These are phyloP conservation scores for Leptopterna dolabrata DNA, from an alignment of 2,888 invertebrate species.

Conservation along the genomic window DNA sequence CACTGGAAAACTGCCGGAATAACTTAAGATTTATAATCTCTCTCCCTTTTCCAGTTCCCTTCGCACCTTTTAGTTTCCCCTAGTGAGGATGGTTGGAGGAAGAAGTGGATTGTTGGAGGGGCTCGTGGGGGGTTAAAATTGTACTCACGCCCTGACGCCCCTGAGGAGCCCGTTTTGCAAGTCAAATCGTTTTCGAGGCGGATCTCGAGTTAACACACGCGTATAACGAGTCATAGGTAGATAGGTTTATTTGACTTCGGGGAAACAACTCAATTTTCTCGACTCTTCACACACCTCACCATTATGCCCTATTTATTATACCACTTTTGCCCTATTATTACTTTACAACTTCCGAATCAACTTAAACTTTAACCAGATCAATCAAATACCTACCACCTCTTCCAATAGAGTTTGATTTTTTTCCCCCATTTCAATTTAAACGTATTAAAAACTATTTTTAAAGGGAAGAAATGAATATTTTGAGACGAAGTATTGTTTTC, in stretches of 20 bases:
- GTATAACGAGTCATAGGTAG: background rate
- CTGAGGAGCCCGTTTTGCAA: constrained; percentile 43
- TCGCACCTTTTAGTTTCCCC: constrained; percentile 5
- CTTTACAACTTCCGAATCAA: too few species aligned
- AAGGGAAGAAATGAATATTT: too few species aligned
- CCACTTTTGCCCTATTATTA: too few species aligned
- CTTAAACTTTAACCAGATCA: too few species aligned
- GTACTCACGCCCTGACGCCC: background rate
- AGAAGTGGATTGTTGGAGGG: background rate
- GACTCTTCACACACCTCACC: too few species aligned
- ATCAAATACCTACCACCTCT: too few species aligned
- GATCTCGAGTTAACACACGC: background rate
- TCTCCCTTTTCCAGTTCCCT: constrained; percentile 10
- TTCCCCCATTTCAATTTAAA: too few species aligned
- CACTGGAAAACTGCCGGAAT: constrained; percentile 61
- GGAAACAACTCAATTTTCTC: background rate
- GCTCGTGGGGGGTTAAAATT: background rate
- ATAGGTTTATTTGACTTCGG: background rate
- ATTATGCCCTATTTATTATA: too few species aligned
- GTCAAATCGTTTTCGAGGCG: constrained; percentile 41
- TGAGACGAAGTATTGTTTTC: too few species aligned
- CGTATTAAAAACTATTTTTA: too few species aligned
- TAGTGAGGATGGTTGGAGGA: background rate
- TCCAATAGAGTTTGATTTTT: too few species aligned
- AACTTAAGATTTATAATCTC: constrained; percentile 61